Percentiles rank a stretch among this genome's conserved stretches.
Evolutionary conservation across 2,888 invertebrate species (phyloP).

Genomic region (Diplazon laetatorius): DNA sequence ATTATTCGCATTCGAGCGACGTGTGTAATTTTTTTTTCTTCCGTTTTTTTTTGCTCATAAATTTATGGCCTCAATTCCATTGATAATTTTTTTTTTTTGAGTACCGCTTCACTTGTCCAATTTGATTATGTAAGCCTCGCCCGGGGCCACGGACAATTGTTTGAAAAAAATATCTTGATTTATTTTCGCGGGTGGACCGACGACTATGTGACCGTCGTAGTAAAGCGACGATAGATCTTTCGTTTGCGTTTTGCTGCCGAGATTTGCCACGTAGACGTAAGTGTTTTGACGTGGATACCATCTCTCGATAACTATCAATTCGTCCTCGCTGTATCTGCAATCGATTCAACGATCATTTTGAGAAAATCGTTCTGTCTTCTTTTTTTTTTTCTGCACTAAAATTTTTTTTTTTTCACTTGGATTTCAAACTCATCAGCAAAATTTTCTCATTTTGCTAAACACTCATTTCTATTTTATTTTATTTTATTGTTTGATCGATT

Average conservation of each 20-base stretch:
- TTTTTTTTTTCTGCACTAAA: too few relatives aligned
- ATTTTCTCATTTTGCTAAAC: too few relatives aligned
- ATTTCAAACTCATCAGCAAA: too few relatives aligned
- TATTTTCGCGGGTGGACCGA: constrained; percentile 83
- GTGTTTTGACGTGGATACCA: constrained; percentile 91
- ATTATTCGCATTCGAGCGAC: not conserved
- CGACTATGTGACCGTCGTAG: constrained; percentile 88
- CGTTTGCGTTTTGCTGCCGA: constrained; percentile 85
- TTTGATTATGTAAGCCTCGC: constrained; percentile 86
- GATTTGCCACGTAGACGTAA: constrained; percentile 90
- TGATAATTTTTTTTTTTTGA: constrained; percentile 36
- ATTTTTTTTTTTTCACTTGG: too few relatives aligned
- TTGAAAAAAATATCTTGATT: constrained; percentile 84
- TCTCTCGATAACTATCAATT: constrained; percentile 88
- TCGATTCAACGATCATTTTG: not conserved
- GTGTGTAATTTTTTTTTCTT: constrained; percentile 17
- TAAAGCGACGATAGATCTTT: constrained; percentile 90
- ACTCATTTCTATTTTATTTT: too few relatives aligned
- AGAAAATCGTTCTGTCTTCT: too few relatives aligned
- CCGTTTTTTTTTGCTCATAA: constrained; percentile 6
- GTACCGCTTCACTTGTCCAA: constrained; percentile 84
- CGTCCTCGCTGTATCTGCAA: constrained; percentile 84
- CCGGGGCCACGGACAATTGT: constrained; percentile 84
- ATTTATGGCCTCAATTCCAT: constrained; percentile 32
- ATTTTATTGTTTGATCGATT: not conserved